Evolutionary conservation across 2,888 invertebrate species (phyloP), one percentile per base, ranked within the genome.

Genomic region (Hydropsyche betteni): DNA sequence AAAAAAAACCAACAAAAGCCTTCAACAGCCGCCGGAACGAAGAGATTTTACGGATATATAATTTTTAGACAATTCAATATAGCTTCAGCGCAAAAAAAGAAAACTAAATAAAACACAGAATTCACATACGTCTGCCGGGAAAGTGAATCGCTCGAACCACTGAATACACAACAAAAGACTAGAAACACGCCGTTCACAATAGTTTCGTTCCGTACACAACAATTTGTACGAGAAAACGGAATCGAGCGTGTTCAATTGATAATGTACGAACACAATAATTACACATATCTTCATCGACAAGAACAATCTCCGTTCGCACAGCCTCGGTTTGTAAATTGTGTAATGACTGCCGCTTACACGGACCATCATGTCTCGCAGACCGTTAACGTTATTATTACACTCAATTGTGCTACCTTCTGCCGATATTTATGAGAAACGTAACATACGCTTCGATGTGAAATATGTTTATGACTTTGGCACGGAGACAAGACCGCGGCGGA

Each of bases 281-380:
- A 64, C 64, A 64, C n/a, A 64, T 64, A 64, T 34, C 12, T 36
- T 8, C 36, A 64, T 44, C 55, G 34, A 64, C 36, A 36, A 36
- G 34, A 10, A 64, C 64, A 36, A 64, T 64, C 64, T 34, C 33
- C 34, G 64, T 64, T 64, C 64, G 64, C 64, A 44, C 44, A 64
- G 64, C n/a, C 64, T 44, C 44, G 44, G 44, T 44, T 44, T 44
- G 44, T 44, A 44, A 44, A 44, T 44, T 44, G 44, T 64, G 64
- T 64, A 64, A 64, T 64, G 64, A 64, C 36, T 64, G 36, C 64
- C 64, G 64, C 36, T 64, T 64, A 64, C 64, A 64, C 64, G 34
- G 36, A 64, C 64, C 33, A 24, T 34, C 10, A 24, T 64, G 36
- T 64, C 36, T 36, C 64, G 64, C 36, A 36, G 12, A 64, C 34